Conservation (phyloP, 2,113 vertebrate genomes). For the Elgaria multicarinata region DNA sequence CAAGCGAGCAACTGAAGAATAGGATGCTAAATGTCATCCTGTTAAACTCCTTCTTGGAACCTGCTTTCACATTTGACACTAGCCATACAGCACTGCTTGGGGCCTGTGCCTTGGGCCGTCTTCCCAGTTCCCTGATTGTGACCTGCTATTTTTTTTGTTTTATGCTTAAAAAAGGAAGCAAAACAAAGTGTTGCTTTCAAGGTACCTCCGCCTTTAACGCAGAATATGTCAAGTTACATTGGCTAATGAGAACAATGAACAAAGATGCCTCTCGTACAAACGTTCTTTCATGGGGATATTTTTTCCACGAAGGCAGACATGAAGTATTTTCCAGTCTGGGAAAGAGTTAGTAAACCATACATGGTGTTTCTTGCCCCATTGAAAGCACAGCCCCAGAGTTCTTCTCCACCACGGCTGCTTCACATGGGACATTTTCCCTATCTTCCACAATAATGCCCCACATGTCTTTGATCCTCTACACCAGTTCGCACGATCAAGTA, state of each 20-base stretch:
- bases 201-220: constrained; percentile 25
- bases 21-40: background rate
- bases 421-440: background rate
- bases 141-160: background rate
- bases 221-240: constrained; percentile 19
- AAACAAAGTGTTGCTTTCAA: constrained; percentile 2
- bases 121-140: background rate
- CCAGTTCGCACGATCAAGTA: too few species aligned
- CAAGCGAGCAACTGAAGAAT: background rate
- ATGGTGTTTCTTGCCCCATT: background rate
- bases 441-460: background rate
- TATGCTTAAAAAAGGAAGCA: background rate
- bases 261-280: constrained; percentile 30
- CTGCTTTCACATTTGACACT: background rate
- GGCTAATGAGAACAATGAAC: constrained; percentile 7
- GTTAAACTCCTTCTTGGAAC: background rate
- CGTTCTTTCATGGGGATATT: background rate
- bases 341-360: background rate
- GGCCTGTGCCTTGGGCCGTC: background rate
- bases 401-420: background rate
- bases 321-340: constrained; percentile 28
- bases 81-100: background rate
- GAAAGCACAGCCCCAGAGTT: background rate
- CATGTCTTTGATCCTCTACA: too few species aligned
- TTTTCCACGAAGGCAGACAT: constrained; percentile 1